A percentile compares a stretch with the other conserved stretches of the same genome.
Evolutionary conservation across 53 echinoderm and acorn worm species (phyloP).

Genomic region (Zoroaster sp.): DNA sequence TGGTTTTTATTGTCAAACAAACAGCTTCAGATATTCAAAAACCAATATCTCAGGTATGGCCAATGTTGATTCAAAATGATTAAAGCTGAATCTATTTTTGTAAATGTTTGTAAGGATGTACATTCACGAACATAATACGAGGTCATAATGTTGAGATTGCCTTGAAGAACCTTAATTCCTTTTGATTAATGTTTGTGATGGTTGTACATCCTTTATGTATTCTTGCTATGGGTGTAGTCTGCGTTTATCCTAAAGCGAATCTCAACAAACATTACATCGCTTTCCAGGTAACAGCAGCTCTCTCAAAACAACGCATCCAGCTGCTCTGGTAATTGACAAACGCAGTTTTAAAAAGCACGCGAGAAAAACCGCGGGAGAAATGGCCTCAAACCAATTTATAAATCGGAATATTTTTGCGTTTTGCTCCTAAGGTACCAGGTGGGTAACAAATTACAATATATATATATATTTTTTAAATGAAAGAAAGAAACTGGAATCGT

Average conservation of each 20-base stretch:
- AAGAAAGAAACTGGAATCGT: not conserved
- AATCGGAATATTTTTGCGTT: not conserved
- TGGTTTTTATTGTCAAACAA: no score
- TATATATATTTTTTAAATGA: not conserved
- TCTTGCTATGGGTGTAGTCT: not conserved
- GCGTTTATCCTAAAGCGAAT: not conserved
- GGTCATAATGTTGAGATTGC: not conserved
- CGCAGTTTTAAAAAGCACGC: not conserved
- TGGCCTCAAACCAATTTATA: constrained; percentile 32
- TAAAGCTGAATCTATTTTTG: no score
- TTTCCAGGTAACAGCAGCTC: not conserved
- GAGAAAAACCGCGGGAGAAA: not conserved
- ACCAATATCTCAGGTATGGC: not conserved
- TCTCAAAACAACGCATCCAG: constrained; percentile 12
- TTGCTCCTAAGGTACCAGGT: not conserved
- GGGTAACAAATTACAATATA: not conserved
- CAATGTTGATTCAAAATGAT: not conserved
- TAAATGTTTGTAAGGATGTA: not conserved
- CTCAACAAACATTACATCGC: not conserved
- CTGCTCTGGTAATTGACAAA: constrained; percentile 13
- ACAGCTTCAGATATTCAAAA: no score
- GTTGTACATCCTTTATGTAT: not conserved
- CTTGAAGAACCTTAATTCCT: not conserved
- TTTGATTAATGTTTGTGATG: not conserved
- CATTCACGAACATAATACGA: not conserved